Percentiles rank a stretch among this genome's conserved stretches.
Conservation (phyloP, 2,888 invertebrate species). For the Galerucella pusilla region DNA sequence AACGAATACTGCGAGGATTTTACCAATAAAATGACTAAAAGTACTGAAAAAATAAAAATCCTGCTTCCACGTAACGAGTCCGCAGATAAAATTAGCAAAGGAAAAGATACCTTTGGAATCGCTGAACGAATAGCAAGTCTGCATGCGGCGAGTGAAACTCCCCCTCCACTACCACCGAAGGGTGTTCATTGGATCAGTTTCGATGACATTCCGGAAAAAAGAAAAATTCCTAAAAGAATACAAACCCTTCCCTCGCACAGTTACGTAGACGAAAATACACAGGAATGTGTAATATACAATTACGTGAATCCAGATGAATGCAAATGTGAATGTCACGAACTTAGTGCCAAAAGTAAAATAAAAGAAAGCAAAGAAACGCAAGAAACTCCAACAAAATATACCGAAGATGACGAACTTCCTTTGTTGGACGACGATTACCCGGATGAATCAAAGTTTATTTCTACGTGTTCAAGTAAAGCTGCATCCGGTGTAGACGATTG, state of each 20-base stretch:
- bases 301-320: conserved; percentile 91
- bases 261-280: conserved; percentile 62
- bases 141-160: conserved; percentile 59
- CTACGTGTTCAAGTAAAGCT: conserved; percentile 57
- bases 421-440: conserved; percentile 65
- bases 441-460: conserved; percentile 57
- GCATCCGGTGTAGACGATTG: conserved; percentile 60
- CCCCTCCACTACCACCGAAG: conserved; percentile 66
- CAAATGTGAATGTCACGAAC: conserved; percentile 86
- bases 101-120: conserved; percentile 58
- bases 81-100: conserved; percentile 56
- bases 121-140: conserved; percentile 60
- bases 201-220: conserved; percentile 85
- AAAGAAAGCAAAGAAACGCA: conserved; percentile 43
- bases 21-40: conserved; percentile 56
- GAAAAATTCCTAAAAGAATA: conserved; percentile 84
- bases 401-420: conserved; percentile 67
- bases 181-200: conserved; percentile 81
- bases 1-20: conserved; percentile 75
- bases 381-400: conserved; percentile 30
- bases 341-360: conserved; percentile 59
- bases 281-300: conserved; percentile 71
- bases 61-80: conserved; percentile 68
- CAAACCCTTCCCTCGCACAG: conserved; percentile 79
- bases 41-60: conserved; percentile 76